A percentile compares a stretch with the other conserved stretches of the same genome.
Evolutionary conservation across 1,140 invertebrate genomes (phyloP).

Genomic region (Plutomurus gul): DNA sequence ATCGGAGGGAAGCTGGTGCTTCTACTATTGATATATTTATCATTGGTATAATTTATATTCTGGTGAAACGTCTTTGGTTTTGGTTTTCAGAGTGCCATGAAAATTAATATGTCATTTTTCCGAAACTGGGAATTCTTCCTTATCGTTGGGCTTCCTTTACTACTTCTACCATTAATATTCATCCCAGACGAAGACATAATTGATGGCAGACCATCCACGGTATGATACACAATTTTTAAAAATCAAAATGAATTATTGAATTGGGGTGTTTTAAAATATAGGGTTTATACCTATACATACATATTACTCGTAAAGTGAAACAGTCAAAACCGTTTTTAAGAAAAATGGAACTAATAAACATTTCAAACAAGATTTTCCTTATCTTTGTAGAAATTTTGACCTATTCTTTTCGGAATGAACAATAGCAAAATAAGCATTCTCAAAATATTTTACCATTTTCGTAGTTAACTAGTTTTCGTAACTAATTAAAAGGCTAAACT

Average conservation of each 20-base stretch:
- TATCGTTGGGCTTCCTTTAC: slow-evolving; percentile 36
- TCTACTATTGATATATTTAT: background rate
- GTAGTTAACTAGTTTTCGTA: too few species aligned
- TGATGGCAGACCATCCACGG: slow-evolving; percentile 5
- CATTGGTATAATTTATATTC: background rate
- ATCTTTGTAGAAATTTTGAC: too few species aligned
- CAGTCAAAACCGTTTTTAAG: too few species aligned
- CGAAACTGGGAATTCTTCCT: slow-evolving; percentile 52
- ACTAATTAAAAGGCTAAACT: too few species aligned
- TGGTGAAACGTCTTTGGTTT: background rate
- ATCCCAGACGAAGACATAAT: slow-evolving; percentile 31
- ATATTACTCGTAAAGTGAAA: background rate
- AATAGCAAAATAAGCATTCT: too few species aligned
- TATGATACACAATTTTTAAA: background rate
- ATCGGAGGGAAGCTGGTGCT: background rate
- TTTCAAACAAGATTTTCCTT: too few species aligned
- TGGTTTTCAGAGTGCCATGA: background rate
- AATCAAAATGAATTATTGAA: background rate
- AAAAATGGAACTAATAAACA: too few species aligned
- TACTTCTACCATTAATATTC: slow-evolving; percentile 45
- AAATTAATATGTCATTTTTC: background rate
- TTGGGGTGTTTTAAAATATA: background rate
- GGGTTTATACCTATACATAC: background rate
- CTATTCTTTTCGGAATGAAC: too few species aligned
- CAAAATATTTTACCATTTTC: too few species aligned